Base-by-base conservation (phyloP, 2,888 invertebrate species). In the Lasioglossum malachurum region DNA sequence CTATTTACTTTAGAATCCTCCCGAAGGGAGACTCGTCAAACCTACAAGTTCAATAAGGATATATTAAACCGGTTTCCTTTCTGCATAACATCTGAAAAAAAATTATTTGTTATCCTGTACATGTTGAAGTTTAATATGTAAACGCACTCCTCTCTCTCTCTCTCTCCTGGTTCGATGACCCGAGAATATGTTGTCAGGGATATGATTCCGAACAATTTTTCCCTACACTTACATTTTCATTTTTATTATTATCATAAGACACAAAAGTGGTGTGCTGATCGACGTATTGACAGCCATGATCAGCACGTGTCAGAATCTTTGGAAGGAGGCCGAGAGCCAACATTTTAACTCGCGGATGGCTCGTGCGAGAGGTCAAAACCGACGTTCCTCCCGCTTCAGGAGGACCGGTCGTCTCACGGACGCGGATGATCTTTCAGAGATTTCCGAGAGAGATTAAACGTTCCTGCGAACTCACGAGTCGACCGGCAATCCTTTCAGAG, bases 361-460 rank as follows among this genome's bases (percentile, higher is more conserved):
- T 79, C 57, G 49, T 60, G 72, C n/a, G 27, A 77, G 71, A 80
- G 82, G 77, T 89, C 75, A 80, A 82, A 84, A 35, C 67, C 71
- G 83, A 83, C 41, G 64, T 87, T 67, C 79, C 82, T 82, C 79
- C 84, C 79, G 69, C 80, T 86, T 87, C 81, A 60, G 75, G 76
- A 79, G 46, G 82, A 80, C 31, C 60, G 79, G 57, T 60, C 75
- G 74, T 23, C 73, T 44, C 67, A 75, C 80, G 87, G 81, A 84
- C 85, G 86, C 81, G 89, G 91, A 91, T 90, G 86, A 91, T 91
- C 86, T 83, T 64, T 60, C 69, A 80, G 76, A 87, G 91, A 91
- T 91, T 87, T 88, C 83, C 75, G 44, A 80, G 83, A 83, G 84
- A 90, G 91, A 91, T 91, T 88, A 82, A 86, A 73, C 64, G 64